phyloP scores from a whole-genome alignment of 2,888 invertebrate species.

The Chloroclysta siterata region DNA sequence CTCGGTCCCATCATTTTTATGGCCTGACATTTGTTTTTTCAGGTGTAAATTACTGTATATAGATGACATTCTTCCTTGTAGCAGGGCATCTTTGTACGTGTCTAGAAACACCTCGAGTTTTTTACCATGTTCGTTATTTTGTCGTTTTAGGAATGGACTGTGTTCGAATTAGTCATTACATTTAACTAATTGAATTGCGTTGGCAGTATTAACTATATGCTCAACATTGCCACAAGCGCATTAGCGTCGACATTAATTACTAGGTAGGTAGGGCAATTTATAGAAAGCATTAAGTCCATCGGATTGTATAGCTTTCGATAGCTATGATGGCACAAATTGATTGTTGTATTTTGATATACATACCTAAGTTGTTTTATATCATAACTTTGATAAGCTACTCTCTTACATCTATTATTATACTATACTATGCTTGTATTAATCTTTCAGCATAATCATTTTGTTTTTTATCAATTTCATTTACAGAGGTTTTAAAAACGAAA shows the following conservation, averaged over 20 bases:
- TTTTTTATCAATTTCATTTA: too few relatives aligned
- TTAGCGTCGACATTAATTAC: conserved; percentile 43
- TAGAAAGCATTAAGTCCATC: conserved; percentile 33
- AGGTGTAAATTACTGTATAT: conserved; percentile 29
- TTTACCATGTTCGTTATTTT: conserved; percentile 14
- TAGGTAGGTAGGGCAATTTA: conserved; percentile 35
- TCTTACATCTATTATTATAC: too few relatives aligned
- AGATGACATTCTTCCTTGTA: conserved; percentile 18
- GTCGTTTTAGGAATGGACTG: conserved; percentile 14
- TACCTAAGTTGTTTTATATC: conserved; percentile 3
- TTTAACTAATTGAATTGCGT: conserved; percentile 39
- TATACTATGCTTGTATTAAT: too few relatives aligned
- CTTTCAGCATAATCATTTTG: too few relatives aligned
- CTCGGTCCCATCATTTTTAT: conserved; percentile 37
- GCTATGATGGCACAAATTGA: conserved; percentile 6
- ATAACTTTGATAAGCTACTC: neutral
- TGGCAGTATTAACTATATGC: conserved; percentile 32
- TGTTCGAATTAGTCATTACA: conserved; percentile 30
- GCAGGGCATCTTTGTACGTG: conserved; percentile 14
- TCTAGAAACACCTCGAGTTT: conserved; percentile 20
- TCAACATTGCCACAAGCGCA: conserved; percentile 32
- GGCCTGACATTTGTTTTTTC: conserved; percentile 41
- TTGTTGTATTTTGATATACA: conserved; percentile 15
- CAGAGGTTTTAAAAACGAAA: neutral
- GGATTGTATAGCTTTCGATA: conserved; percentile 19